These are phyloP conservation scores for Papilio protenor DNA, from an alignment of 2,888 invertebrate genomes.

Conservation along the genomic window DNA sequence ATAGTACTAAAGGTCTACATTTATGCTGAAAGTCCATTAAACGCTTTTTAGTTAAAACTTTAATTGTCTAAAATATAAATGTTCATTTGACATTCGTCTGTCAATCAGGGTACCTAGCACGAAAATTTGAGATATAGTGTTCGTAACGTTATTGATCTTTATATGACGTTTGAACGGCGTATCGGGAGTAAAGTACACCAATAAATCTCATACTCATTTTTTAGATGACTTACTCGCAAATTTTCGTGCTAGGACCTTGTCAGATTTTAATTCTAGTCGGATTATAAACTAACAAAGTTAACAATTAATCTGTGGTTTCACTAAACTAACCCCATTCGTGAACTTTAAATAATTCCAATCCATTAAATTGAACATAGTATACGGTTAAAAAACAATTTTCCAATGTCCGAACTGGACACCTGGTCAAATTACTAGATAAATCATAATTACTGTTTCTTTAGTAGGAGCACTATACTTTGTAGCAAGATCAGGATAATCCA, in stretches of 20 bases:
- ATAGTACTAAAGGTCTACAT: background rate
- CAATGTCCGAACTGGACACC: slow-evolving; percentile 5
- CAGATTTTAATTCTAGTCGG: background rate
- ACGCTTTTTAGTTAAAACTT: no score
- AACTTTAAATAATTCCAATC: background rate
- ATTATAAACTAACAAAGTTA: background rate
- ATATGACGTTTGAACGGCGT: no score
- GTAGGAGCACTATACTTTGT: background rate
- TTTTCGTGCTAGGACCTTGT: no score
- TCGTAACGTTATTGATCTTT: no score
- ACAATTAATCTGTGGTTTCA: background rate
- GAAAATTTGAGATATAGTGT: no score
- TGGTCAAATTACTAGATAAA: slow-evolving; percentile 13
- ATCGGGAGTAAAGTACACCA: no score
- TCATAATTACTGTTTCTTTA: slow-evolving; percentile 4
- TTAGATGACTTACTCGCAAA: no score
- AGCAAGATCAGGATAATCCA: background rate
- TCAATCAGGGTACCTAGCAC: no score
- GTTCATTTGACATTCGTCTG: no score
- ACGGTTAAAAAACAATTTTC: background rate
- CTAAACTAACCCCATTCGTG: background rate
- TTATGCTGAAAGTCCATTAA: no score
- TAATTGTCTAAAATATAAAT: no score
- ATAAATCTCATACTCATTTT: no score
- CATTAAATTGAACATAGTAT: background rate